Percentiles rank a stretch among this genome's conserved stretches.
These are phyloP conservation scores for Telmatherina bonti DNA, from an alignment of 2,797 vertebrate genomes.

Conservation along the genomic window DNA sequence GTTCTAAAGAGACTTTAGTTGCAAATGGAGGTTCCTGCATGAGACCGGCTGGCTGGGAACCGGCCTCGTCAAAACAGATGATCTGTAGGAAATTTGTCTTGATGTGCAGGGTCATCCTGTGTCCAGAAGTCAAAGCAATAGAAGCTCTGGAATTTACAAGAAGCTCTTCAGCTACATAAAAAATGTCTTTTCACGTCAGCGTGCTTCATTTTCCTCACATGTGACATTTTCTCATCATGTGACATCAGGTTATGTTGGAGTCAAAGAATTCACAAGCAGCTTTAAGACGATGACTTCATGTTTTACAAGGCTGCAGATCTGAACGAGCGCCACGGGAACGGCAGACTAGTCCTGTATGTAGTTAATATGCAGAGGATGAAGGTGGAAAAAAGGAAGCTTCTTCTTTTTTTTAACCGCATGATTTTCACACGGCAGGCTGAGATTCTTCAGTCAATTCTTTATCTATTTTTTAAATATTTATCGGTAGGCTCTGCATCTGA, in stretches of 20 bases:
- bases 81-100: slow-evolving; percentile 27
- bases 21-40: slow-evolving; percentile 1
- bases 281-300: slow-evolving; percentile 50
- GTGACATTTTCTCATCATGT: slow-evolving; percentile 44
- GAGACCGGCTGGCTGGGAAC: slow-evolving; percentile 1
- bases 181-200: slow-evolving; percentile 23
- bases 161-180: slow-evolving; percentile 9
- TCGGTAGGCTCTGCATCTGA: not conserved
- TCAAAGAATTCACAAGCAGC: slow-evolving; percentile 56
- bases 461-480: not conserved
- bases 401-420: not conserved
- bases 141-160: slow-evolving; percentile 18
- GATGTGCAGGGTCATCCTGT: slow-evolving; percentile 1
- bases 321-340: slow-evolving; percentile 31
- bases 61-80: slow-evolving; percentile 26
- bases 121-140: slow-evolving; percentile 13
- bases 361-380: slow-evolving; percentile 38
- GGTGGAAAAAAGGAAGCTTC: slow-evolving; percentile 13
- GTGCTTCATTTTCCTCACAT: slow-evolving; percentile 18
- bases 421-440: not conserved
- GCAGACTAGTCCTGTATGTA: slow-evolving; percentile 31
- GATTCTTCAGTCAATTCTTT: not conserved
- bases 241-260: slow-evolving; percentile 38
- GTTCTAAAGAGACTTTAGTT: slow-evolving; percentile 31
- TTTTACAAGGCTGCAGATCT: slow-evolving; percentile 59